Evolutionary conservation across 2,888 invertebrate species (phyloP), one percentile per base, ranked within the genome.

Genomic region (Deilephila elpenor): DNA sequence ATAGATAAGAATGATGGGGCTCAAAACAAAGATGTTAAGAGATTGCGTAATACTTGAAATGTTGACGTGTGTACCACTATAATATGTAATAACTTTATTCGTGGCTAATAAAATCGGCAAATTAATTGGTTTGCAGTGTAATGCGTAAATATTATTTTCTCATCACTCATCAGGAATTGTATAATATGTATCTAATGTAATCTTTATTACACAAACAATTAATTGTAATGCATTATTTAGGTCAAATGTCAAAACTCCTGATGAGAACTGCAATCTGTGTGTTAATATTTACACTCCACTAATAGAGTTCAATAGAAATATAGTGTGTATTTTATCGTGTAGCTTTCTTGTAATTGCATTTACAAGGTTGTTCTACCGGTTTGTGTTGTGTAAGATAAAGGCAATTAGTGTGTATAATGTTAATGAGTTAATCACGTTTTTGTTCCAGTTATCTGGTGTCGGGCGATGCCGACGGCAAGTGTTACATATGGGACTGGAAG

Each of bases 401-500:
- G n/a, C 62, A 75, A 67, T 67, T 29, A 64, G 64, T 64, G 64
- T 67, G 25, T 20, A 8, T 20, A 44, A 20, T 14, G 20, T 25
- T n/a, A 44, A 25, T 17, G 67, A 56, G 19, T 56, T 56, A 56
- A 56, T 51, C 44, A 51, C 51, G 67, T 67, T 51, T 75, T 91
- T 90, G 87, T 96, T 96, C 25, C 93, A 99, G 99, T 85, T 99
- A 99, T 89, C 95, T 99, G 60, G 97, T 99, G 72, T 99, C 99
- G 0, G 99, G 99, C 1, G 99, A 99, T 91, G 99, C 99, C 0
- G 99, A 99, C 93, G 99, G 99, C 14, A 99, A 99, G 92, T 97
- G 99, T 84, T 99, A 98, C 91, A 97, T 99, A 64, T 99, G 99
- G 99, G 99, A 99, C 88, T 99, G 99, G 99, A 99, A 99, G 90